These are phyloP conservation scores for Protobothrops flavoviridis DNA, from an alignment of 2,113 vertebrate genomes.

Conservation along the genomic window DNA sequence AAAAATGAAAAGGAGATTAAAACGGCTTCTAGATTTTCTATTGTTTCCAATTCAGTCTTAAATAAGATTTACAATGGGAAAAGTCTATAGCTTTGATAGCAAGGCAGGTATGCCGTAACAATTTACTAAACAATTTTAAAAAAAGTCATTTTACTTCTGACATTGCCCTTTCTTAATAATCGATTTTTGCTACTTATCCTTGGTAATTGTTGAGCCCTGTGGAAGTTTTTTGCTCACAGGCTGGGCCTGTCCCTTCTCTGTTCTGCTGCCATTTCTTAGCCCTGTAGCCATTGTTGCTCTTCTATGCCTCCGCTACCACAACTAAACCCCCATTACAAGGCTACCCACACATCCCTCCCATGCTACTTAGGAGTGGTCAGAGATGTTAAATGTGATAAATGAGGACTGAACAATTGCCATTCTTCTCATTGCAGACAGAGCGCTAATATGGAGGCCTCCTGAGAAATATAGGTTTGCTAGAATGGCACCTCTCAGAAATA, in stretches of 20 bases:
- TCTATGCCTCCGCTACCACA: neutral
- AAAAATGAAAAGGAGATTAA: neutral
- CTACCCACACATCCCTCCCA: neutral
- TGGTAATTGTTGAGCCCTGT: neutral
- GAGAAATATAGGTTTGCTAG: neutral
- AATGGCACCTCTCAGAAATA: neutral
- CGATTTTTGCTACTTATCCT: neutral
- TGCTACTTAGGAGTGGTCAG: neutral
- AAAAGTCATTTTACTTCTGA: neutral
- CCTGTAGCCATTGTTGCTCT: neutral
- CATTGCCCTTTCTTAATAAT: slow-evolving; percentile 8
- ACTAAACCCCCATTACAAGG: neutral
- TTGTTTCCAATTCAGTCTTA: neutral
- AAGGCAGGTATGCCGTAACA: neutral
- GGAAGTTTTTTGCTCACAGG: slow-evolving; percentile 1
- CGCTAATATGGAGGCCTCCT: neutral
- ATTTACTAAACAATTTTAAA: neutral
- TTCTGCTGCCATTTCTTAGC: fast-evolving
- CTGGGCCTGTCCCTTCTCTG: neutral
- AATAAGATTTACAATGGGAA: neutral
- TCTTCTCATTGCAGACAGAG: neutral
- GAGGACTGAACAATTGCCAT: neutral
- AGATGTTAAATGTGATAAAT: neutral
- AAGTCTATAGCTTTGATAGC: neutral
- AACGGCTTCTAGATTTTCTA: neutral